phyloP scores from a whole-genome alignment of 2,888 invertebrate species.

The Cheilosia vulpina region DNA sequence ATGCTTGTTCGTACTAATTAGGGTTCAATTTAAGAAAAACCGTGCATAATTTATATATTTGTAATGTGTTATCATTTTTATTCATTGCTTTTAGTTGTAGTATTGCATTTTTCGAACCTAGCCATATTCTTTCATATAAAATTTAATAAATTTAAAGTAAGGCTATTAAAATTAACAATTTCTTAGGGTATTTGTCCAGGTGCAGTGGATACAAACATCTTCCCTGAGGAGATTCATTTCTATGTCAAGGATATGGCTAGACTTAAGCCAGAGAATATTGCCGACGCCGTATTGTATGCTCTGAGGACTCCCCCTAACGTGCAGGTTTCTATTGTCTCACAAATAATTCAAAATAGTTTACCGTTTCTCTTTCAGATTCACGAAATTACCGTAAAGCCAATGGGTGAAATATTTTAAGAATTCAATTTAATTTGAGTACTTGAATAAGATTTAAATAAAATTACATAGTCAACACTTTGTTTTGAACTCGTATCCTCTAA shows the following conservation, averaged over 20 bases:
- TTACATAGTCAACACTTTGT: too few relatives aligned
- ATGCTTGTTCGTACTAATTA: too few relatives aligned
- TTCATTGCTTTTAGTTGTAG: too few relatives aligned
- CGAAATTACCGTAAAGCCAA: conserved; percentile 81
- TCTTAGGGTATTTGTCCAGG: conserved; percentile 81
- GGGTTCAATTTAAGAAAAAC: too few relatives aligned
- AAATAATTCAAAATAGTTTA: neutral
- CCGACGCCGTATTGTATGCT: conserved; percentile 81
- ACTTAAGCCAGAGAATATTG: conserved; percentile 80
- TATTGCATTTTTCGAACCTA: too few relatives aligned
- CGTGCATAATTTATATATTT: too few relatives aligned
- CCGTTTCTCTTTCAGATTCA: conserved; percentile 78
- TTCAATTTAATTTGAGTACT: neutral
- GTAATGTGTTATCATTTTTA: too few relatives aligned
- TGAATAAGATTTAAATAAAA: too few relatives aligned
- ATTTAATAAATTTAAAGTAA: too few relatives aligned
- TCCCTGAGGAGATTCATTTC: conserved; percentile 81
- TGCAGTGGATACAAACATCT: conserved; percentile 82
- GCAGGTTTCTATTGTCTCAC: conserved; percentile 77
- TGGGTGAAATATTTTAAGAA: conserved; percentile 81
- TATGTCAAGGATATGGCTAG: conserved; percentile 81
- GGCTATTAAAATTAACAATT: neutral
- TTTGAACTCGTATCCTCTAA: too few relatives aligned
- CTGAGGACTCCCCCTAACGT: conserved; percentile 81
- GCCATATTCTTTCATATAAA: too few relatives aligned